Base-by-base conservation (phyloP, 2,888 invertebrate genomes). In the Augochlorella aurata region DNA sequence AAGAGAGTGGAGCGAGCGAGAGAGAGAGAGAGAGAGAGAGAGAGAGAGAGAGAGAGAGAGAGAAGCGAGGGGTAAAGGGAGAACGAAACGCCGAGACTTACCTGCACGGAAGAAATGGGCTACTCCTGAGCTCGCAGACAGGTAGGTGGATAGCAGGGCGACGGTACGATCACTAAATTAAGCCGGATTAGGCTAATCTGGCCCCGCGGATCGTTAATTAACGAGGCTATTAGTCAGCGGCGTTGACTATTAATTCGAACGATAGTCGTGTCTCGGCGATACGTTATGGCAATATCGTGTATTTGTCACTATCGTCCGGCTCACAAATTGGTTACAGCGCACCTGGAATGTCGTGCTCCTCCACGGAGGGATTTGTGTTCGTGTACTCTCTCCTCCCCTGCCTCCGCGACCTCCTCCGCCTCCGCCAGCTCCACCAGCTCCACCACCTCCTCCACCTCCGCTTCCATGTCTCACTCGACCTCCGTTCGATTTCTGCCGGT, bases 261-360 rank as follows among this genome's bases (percentile, higher is more conserved):
- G 90, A 92, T 91, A 91, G 90, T 90, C 87, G 86, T 85, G 84
- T 84, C 84, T 85, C 83, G 86, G 83, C 90, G 89, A 91, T 91
- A 90, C 88, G 90, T 91, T 91, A 91, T 90, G 88, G 90, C 90
- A 92, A 91, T 92, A 92, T 91, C 90, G 90, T 91, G 91, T 91
- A 91, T 91, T 91, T 91, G 91, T 92, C 91, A 91, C 91, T 90
- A 91, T 90, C 89, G 83, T 85, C 87, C 86, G 83, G 89, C 89
- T 91, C 90, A 91, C 91, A 91, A 91, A 91, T 91, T 91, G 91
- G 90, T 90, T 91, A 91, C 91, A 91, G 89, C 88, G 89, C 88
- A 91, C 85, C 88, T 89, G 90, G 90, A 90, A 90, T 90, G 89
- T 87, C 87, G 87, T 82, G 83, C 79, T 77, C 85, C 77, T 84